A percentile compares a stretch with the other conserved stretches of the same genome.
phyloP scores from a whole-genome alignment of 23 tunicate genomes.

The Phallusia fumigata region DNA sequence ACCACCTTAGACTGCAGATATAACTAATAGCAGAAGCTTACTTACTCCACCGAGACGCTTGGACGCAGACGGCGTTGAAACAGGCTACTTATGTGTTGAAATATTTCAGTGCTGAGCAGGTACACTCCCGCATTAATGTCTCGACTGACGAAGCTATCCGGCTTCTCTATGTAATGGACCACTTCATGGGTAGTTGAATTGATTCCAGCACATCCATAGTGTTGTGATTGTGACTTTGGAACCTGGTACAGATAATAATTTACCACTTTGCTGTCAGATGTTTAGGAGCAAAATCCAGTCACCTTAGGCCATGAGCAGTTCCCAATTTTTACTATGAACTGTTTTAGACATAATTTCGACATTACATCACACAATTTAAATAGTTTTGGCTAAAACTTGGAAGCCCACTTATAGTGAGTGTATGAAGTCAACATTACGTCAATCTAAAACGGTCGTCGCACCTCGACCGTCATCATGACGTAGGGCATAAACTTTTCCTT shows the following conservation, averaged over 20 bases:
- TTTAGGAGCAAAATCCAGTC: no score
- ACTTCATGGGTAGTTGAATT: conserved; percentile 71
- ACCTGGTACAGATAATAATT: conserved; percentile 29
- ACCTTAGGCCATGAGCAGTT: no score
- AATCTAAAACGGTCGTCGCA: neutral
- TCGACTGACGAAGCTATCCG: conserved; percentile 76
- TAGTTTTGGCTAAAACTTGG: no score
- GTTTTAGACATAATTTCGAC: no score
- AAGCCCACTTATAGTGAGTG: no score
- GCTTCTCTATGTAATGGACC: conserved; percentile 95
- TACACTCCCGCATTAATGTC: conserved; percentile 92
- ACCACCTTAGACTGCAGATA: no score
- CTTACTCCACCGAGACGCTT: conserved; percentile 18
- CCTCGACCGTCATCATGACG: conserved; percentile 78
- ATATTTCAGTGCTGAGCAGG: conserved; percentile 55
- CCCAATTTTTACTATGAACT: no score
- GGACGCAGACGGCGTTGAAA: conserved; percentile 49
- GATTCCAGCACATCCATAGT: conserved; percentile 96
- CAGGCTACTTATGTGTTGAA: conserved; percentile 55
- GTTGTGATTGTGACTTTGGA: conserved; percentile 62
- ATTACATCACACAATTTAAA: no score
- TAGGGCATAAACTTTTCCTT: conserved; percentile 93
- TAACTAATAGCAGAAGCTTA: neutral
- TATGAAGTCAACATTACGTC: neutral
- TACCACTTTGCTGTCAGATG: no score